phyloP scores from a whole-genome alignment of 2,888 invertebrate species.

The Alsophila aescularia region DNA sequence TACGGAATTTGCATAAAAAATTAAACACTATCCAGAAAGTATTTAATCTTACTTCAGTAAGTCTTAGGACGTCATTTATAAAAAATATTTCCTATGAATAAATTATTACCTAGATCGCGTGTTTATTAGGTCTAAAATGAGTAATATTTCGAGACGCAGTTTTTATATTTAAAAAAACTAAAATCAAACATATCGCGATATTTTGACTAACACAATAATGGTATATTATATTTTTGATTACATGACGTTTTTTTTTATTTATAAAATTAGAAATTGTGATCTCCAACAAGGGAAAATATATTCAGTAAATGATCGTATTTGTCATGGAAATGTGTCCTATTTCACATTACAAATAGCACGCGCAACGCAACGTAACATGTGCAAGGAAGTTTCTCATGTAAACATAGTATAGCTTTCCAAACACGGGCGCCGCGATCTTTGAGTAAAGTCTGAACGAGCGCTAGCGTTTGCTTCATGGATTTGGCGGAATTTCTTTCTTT shows the following conservation, averaged over 20 bases:
- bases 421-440: constrained; percentile 35
- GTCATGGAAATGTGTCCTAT: constrained; percentile 5
- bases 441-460: constrained; percentile 20
- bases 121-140: constrained; percentile 22
- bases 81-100: constrained; percentile 25
- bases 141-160: constrained; percentile 30
- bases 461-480: constrained; percentile 85
- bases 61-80: constrained; percentile 18
- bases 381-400: constrained; percentile 27
- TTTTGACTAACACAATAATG: neutral
- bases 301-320: neutral
- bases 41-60: constrained; percentile 7
- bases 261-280: neutral
- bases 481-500: constrained; percentile 87
- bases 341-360: constrained; percentile 32
- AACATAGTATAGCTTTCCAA: constrained; percentile 12
- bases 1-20: neutral
- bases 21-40: constrained; percentile 9
- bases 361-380: constrained; percentile 31
- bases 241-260: neutral
- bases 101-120: constrained; percentile 21
- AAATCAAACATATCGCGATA: constrained; percentile 3
- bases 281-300: neutral
- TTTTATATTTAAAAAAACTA: constrained; percentile 22
- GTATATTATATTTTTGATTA: neutral